Conservation (phyloP, 2,797 vertebrate species). For the Tarsius wallacei region DNA sequence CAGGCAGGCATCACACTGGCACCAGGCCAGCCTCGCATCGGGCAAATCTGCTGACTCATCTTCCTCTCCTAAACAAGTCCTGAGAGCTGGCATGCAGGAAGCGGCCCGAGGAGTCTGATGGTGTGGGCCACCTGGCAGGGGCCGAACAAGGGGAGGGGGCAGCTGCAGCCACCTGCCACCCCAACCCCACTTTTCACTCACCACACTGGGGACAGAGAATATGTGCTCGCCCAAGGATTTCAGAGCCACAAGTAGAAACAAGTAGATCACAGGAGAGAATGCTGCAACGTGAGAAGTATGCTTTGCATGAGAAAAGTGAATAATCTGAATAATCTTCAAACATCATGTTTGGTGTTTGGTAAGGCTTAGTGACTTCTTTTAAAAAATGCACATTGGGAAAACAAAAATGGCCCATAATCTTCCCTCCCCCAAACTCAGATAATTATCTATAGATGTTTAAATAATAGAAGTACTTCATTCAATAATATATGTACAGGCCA, state of each 20-base stretch:
- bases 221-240: background rate
- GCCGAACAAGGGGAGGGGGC: background rate
- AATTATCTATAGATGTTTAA: background rate
- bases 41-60: slow-evolving; percentile 78
- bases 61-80: slow-evolving; percentile 45
- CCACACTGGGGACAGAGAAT: background rate
- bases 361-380: background rate
- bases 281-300: background rate
- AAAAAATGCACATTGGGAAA: background rate
- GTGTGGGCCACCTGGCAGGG: slow-evolving; percentile 8
- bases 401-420: background rate
- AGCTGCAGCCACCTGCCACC: background rate
- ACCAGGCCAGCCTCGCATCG: background rate
- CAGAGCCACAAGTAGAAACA: slow-evolving; percentile 37
- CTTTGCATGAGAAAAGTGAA: background rate
- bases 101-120: background rate
- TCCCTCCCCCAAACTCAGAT: background rate
- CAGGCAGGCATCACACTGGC: slow-evolving; percentile 43
- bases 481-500: background rate
- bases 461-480: background rate
- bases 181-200: background rate
- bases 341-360: background rate
- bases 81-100: slow-evolving; percentile 8
- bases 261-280: background rate
- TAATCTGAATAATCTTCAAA: background rate